phyloP scores from a whole-genome alignment of 1,140 invertebrate genomes.

The Eueides isabella region DNA sequence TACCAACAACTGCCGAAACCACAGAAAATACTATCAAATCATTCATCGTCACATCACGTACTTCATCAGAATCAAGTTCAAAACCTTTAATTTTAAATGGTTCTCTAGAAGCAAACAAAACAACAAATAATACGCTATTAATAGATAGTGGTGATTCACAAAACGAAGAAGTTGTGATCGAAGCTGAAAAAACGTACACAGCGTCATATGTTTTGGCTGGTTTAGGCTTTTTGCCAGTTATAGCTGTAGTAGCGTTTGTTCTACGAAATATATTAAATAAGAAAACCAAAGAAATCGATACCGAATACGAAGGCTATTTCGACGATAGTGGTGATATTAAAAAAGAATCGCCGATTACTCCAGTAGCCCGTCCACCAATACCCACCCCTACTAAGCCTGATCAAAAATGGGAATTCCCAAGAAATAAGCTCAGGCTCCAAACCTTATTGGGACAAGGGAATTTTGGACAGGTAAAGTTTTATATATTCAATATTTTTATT shows the following conservation, averaged over 20 bases:
- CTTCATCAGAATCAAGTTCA: slow-evolving; percentile 62
- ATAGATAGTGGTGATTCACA: slow-evolving; percentile 52
- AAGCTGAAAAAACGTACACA: slow-evolving; percentile 82
- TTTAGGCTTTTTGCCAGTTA: slow-evolving; percentile 83
- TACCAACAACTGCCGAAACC: slow-evolving; percentile 36
- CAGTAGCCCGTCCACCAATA: slow-evolving; percentile 78
- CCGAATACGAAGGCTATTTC: slow-evolving; percentile 83
- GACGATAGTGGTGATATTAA: slow-evolving; percentile 77
- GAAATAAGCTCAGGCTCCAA: slow-evolving; percentile 89
- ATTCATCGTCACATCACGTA: slow-evolving; percentile 59
- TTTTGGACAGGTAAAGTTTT: slow-evolving; percentile 87
- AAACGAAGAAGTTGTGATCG: slow-evolving; percentile 80
- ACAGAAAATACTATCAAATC: slow-evolving; percentile 52
- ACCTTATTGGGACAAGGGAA: slow-evolving; percentile 92
- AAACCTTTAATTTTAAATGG: slow-evolving; percentile 44
- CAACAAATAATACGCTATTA: slow-evolving; percentile 40
- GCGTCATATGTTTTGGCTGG: slow-evolving; percentile 84
- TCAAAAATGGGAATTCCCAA: slow-evolving; percentile 89
- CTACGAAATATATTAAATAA: slow-evolving; percentile 81
- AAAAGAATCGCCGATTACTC: slow-evolving; percentile 78
- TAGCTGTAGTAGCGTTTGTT: slow-evolving; percentile 82
- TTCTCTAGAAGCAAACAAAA: slow-evolving; percentile 41
- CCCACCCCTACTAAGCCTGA: slow-evolving; percentile 82
- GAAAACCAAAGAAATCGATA: slow-evolving; percentile 83
- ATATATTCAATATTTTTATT: too few relatives aligned